Conservation (phyloP, 2,113 vertebrate genomes). For the Catharus bicknelli region DNA sequence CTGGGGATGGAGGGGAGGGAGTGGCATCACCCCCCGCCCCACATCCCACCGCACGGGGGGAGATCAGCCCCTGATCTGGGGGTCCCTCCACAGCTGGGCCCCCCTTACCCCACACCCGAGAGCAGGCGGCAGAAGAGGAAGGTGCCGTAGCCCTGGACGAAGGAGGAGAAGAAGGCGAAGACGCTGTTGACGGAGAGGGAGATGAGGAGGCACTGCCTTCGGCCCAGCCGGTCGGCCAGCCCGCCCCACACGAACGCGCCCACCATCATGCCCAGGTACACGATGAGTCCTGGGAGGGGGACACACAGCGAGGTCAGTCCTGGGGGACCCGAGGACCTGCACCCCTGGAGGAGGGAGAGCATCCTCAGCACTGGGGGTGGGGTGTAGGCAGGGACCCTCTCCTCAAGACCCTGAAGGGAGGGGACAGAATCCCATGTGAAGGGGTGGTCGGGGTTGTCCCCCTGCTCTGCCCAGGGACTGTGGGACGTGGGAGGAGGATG, state of each 20-base stretch:
- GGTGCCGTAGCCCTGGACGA: constrained; percentile 95
- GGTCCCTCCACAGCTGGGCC: neutral
- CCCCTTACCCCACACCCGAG: constrained; percentile 92
- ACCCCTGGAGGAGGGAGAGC: neutral
- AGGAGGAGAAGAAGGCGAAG: constrained; percentile 98
- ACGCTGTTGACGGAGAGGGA: constrained; percentile 97
- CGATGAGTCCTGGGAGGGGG: constrained; percentile 45
- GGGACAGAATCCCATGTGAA: neutral
- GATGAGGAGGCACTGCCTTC: constrained; percentile 94
- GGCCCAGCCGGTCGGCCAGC: constrained; percentile 91
- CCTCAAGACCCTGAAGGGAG: neutral
- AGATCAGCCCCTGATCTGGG: neutral
- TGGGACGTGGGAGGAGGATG: too few species aligned
- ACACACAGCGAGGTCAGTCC: neutral
- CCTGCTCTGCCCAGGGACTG: neutral
- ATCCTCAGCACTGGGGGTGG: rapidly evolving
- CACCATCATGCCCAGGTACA: constrained; percentile 91
- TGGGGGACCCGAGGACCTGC: rapidly evolving
- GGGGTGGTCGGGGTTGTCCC: too few species aligned
- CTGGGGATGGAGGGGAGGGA: constrained; percentile 65
- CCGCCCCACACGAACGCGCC: constrained; percentile 97
- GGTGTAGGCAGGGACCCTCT: neutral
- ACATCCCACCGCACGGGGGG: rapidly evolving
- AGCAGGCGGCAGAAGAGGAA: constrained; percentile 95
- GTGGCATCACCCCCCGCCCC: rapidly evolving